Base-by-base conservation (phyloP, 35 echinoderm and acorn worm species). In the Patiria miniata region DNA sequence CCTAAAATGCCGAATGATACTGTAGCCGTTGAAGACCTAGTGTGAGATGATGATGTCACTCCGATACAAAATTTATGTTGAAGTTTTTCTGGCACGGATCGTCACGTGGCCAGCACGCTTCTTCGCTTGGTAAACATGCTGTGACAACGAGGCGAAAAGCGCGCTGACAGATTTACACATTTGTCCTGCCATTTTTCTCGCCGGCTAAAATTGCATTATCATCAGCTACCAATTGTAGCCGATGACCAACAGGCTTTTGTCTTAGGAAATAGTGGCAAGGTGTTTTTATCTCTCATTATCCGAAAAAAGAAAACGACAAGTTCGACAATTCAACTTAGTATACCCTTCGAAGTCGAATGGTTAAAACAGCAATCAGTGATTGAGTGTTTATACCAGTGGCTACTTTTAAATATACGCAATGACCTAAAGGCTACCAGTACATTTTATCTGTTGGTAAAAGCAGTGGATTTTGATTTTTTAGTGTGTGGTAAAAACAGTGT, bases 21-120 rank as follows among this genome's bases (percentile, higher is more conserved):
- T n/a, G n/a, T n/a, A n/a, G n/a, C n/a, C n/a, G n/a, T n/a, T n/a
- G n/a, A n/a, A n/a, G n/a, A n/a, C n/a, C n/a, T n/a, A n/a, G n/a
- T n/a, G n/a, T n/a, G n/a, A n/a, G n/a, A n/a, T n/a, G n/a, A n/a
- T n/a, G n/a, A n/a, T n/a, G n/a, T 73, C 10, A 73, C 65, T 14
- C 26, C 26, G 26, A 73, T 32, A 73, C 65, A 73, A 12, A 26
- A 26, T 73, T 47, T 47, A 14, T 5, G 18, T 61, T 21, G 28
- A 30, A 73, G n/a, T 73, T 22, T 7, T 14, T 73, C 26, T 26
- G 65, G 34, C 14, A 16, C 34, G 34, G 23, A 26, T 73, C 26
- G 14, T 73, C 65, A 73, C 65, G 65, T 73, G 65, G 23, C 65
- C 14, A 18, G 65, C 65, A 73, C 65, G 65, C 65, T 73, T 73